A percentile compares a stretch with the other conserved stretches of the same genome.
Evolutionary conservation across 2,113 vertebrate species (phyloP).

Genomic region (Ancistrus triradiatus): DNA sequence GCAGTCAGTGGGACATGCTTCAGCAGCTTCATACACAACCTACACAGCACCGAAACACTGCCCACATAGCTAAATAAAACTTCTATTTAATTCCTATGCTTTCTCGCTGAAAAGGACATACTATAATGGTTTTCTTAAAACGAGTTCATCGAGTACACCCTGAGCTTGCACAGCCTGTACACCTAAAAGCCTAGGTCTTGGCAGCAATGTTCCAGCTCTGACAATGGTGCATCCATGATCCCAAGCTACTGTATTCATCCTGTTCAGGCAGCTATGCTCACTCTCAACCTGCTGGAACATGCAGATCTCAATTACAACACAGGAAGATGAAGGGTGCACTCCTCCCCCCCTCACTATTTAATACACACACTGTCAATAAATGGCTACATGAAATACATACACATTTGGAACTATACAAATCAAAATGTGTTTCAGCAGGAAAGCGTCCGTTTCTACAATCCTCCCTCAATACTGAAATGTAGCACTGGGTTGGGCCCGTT

Average conservation of each 20-base stretch:
- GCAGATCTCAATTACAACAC: slow-evolving; percentile 13
- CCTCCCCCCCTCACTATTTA: background rate
- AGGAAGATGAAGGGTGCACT: background rate
- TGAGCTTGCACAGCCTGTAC: slow-evolving; percentile 11
- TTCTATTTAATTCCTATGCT: too few relatives aligned
- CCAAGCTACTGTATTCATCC: slow-evolving; percentile 7
- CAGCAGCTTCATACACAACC: too few relatives aligned
- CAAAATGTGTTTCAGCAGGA: too few relatives aligned
- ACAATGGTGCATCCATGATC: slow-evolving; percentile 16
- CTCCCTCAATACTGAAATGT: too few relatives aligned
- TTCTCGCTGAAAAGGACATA: too few relatives aligned
- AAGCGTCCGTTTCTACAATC: too few relatives aligned
- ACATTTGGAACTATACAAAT: background rate
- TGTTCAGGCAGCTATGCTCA: slow-evolving; percentile 23
- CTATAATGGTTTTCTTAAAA: too few relatives aligned
- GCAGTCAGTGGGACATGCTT: too few relatives aligned
- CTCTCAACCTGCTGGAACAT: slow-evolving; percentile 39
- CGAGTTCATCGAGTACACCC: background rate
- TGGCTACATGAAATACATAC: background rate
- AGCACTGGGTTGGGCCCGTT: too few relatives aligned
- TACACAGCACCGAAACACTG: too few relatives aligned
- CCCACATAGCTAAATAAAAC: too few relatives aligned
- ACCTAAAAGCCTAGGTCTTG: slow-evolving; percentile 1
- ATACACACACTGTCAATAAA: background rate
- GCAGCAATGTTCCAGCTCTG: slow-evolving; percentile 14